These are phyloP conservation scores for Orgyia antiqua DNA, from an alignment of 2,888 invertebrate species.

Conservation along the genomic window DNA sequence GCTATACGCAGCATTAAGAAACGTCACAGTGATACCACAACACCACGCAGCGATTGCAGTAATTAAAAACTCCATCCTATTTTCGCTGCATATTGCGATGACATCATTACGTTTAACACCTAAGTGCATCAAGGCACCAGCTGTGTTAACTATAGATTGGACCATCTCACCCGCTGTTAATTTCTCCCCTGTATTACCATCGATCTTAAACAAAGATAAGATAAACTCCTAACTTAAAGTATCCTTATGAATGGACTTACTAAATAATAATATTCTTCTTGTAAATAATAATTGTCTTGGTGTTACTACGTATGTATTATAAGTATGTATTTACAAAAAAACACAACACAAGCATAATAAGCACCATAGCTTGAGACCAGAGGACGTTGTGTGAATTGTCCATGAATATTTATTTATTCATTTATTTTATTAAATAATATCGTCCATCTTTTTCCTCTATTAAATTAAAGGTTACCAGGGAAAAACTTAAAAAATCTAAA, in stretches of 20 bases:
- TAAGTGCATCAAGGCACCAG: constrained; percentile 31
- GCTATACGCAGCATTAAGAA: constrained; percentile 41
- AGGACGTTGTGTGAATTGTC: no score
- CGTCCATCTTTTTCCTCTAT: no score
- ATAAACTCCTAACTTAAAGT: constrained; percentile 5
- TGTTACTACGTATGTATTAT: no score
- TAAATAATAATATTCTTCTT: no score
- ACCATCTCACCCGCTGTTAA: constrained; percentile 38
- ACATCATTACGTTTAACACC: constrained; percentile 43
- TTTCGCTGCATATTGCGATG: constrained; percentile 49
- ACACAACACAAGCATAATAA: no score
- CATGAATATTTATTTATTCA: no score
- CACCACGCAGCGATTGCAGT: constrained; percentile 25
- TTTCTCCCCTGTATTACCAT: constrained; percentile 35
- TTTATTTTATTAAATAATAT: no score
- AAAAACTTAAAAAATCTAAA: no score
- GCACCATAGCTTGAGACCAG: no score
- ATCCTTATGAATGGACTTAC: no score
- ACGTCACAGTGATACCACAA: constrained; percentile 37
- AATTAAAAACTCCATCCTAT: constrained; percentile 41
- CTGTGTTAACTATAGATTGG: constrained; percentile 37
- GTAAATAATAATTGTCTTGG: no score
- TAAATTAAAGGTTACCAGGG: no score
- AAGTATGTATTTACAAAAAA: not conserved
- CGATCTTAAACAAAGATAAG: constrained; percentile 20